Evolutionary conservation across 1,140 invertebrate species (phyloP).

Genomic region (Hyles euphorbiae): DNA sequence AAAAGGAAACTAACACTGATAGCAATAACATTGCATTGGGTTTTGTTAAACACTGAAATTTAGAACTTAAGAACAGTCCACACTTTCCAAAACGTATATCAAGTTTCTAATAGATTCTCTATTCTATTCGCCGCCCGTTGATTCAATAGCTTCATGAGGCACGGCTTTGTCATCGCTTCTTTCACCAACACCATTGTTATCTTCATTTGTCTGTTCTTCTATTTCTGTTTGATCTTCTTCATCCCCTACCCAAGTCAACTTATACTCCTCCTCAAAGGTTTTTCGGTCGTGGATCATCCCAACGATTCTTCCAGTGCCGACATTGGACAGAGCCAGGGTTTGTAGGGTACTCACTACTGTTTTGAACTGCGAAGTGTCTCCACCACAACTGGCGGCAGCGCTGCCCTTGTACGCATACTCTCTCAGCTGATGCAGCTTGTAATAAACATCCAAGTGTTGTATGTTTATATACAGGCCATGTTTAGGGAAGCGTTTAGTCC

Average conservation of each 20-base stretch:
- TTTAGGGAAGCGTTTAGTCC: background rate
- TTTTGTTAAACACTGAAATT: too few relatives aligned
- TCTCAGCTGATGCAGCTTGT: background rate
- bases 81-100: too few relatives aligned
- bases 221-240: background rate
- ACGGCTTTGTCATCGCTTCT: too few relatives aligned
- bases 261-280: background rate
- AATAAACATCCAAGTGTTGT: background rate
- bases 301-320: background rate
- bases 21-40: too few relatives aligned
- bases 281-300: conserved; percentile 1
- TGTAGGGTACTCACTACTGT: background rate
- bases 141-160: too few relatives aligned
- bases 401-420: background rate
- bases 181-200: too few relatives aligned
- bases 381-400: background rate
- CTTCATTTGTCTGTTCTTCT: too few relatives aligned
- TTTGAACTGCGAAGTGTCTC: background rate
- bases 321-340: background rate
- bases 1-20: too few relatives aligned
- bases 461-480: conserved; percentile 1
- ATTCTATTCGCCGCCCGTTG: too few relatives aligned
- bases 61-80: too few relatives aligned
- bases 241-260: background rate
- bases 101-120: too few relatives aligned